Base-by-base conservation (phyloP, 2,888 invertebrate genomes). In the Thereva nobilitata region DNA sequence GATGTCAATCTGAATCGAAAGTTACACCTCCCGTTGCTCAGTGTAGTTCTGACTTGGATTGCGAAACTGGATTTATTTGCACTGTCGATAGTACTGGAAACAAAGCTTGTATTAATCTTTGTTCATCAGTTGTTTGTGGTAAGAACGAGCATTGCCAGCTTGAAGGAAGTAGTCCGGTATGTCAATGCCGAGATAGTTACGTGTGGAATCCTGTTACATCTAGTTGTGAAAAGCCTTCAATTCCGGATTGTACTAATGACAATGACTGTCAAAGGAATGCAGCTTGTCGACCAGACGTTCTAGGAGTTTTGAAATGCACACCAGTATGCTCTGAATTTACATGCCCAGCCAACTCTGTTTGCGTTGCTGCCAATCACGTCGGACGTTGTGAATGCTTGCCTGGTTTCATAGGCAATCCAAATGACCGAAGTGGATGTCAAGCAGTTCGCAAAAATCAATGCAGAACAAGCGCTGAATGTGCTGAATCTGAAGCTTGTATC, bases 361-460 rank as follows among this genome's bases (percentile, higher is more conserved):
- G 95, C 80, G 80, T 90, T 2, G 89, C 91, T 0, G 84, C 82
- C 69, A 84, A 85, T 67, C 93, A 93, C 74, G 85, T 84, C 74
- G 92, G 90, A 50, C 86, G 87, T 74, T 97, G 96, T 76, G 89
- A 92, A 75, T 97, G 96, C 77, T 82, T 91, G 12, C 82, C 86
- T 45, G 94, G 93, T 4, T 96, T 87, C 78, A 86, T 88, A 8
- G 96, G 96, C 44, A 95, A 96, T 83, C 92, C 95, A 12, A 93
- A 93, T 75, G 92, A 94, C 76, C 86, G 95, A 35, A 89, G 89
- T 71, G 95, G 95, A n/a, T 95, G 95, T 75, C 85, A 87, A 72
- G 86, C 86, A 9, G 79, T 89, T 1, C 83, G 87, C 10, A 89
- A 87, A 77, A 89, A 93, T 74, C 86, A 89, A 77, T 95, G 95